Base-by-base conservation (phyloP, 2,888 invertebrate species). In the Crematogaster levior region DNA sequence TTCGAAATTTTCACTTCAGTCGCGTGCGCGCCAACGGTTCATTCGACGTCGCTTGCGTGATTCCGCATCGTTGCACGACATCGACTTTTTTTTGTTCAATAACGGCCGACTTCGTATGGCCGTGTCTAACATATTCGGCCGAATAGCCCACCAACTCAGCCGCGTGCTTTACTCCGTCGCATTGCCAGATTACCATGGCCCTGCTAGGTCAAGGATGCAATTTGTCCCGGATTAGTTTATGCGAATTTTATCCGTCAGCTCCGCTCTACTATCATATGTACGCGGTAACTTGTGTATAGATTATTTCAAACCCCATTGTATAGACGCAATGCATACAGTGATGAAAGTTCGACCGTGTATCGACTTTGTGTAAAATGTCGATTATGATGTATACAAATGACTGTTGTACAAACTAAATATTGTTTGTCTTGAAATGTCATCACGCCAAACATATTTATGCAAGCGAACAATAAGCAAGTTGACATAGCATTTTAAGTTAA, bases 151-250 rank as follows among this genome's bases (percentile, higher is more conserved):
- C 85, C 89, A 87, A 87, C 84, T 86, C 86, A 81, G 82, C 81
- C 81, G 84, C 86, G 84, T 84, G 84, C 82, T 83, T 85, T 46
- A 40, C 72, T 74, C 72, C 81, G 82, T 84, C 83, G 79, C 80
- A 83, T 81, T 77, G 83, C 63, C 81, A 84, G 84, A 88, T 86
- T 88, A 87, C 61, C 84, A 74, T 86, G 84, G 75, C 83, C 58
- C 66, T 82, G 86, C 79, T 89, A 88, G 92, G 92, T 92, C 92
- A 92, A 92, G 92, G 92, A 91, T 91, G 88, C 90, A 88, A 91
- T 92, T 91, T 87, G 82, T 83, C 86, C 79, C 84, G 83, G 83
- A 92, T 90, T 87, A 83, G 83, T 89, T 91, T 82, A 81, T 27
- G 51, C 70, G 73, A 63, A 72, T 83, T 85, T 79, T 73, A 75